A percentile compares a stretch with the other conserved stretches of the same genome.
phyloP scores from a whole-genome alignment of 1,140 invertebrate genomes.

The Listronotus oregonensis region DNA sequence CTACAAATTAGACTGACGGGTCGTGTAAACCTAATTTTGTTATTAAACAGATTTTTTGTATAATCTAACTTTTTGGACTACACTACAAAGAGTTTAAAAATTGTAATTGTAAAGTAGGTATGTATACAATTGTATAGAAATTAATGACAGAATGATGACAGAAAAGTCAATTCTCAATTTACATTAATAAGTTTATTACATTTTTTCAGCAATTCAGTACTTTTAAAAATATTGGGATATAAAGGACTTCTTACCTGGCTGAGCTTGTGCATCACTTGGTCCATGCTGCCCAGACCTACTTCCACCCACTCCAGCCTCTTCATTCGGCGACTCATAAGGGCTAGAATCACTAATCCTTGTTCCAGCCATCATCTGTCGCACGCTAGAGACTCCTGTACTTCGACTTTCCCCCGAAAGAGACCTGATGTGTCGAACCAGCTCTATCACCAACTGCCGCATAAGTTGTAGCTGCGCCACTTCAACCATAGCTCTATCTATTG shows the following conservation, averaged over 20 bases:
- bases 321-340: conserved; percentile 45
- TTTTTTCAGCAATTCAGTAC: too few relatives aligned
- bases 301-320: conserved; percentile 14
- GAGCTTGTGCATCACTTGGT: neutral
- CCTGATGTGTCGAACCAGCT: conserved; percentile 64
- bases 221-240: too few relatives aligned
- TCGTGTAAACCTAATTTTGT: too few relatives aligned
- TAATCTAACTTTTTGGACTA: too few relatives aligned
- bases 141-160: too few relatives aligned
- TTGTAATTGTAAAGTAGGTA: too few relatives aligned
- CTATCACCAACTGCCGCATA: conserved; percentile 67
- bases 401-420: conserved; percentile 34
- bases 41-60: too few relatives aligned
- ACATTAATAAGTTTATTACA: too few relatives aligned
- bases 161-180: too few relatives aligned
- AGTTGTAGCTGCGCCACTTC: conserved; percentile 63
- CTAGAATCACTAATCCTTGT: conserved; percentile 54
- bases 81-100: too few relatives aligned
- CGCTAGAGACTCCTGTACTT: conserved; percentile 48
- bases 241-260: conserved; percentile 11
- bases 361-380: conserved; percentile 55
- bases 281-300: conserved; percentile 6
- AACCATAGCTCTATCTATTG: conserved; percentile 53
- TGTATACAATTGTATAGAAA: too few relatives aligned
- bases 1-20: too few relatives aligned